Evolutionary conservation across 2,113 vertebrate genomes (phyloP).

Genomic region (Rallus limicola): DNA sequence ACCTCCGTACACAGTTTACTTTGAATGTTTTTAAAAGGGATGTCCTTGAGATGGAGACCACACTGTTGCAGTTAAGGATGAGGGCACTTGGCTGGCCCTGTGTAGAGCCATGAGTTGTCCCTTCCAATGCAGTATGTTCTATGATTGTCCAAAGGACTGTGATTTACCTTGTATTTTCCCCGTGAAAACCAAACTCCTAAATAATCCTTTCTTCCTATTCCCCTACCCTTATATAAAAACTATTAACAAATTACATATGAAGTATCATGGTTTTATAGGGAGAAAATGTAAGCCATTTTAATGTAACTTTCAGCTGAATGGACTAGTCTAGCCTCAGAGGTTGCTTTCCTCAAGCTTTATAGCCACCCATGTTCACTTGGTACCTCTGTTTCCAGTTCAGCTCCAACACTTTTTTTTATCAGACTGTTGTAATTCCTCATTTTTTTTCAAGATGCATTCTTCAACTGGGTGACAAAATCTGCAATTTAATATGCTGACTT

Average conservation of each 20-base stretch:
- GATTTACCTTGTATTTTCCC: background rate
- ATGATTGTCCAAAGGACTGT: background rate
- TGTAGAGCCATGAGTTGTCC: too few relatives aligned
- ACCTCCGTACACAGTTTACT: background rate
- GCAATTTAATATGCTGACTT: background rate
- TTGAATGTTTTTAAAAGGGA: background rate
- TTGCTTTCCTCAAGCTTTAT: background rate
- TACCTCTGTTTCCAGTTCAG: background rate
- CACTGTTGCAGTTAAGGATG: background rate
- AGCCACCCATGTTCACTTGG: background rate
- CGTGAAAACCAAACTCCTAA: background rate
- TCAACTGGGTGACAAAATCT: background rate
- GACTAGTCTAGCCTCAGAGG: background rate
- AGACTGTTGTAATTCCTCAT: background rate
- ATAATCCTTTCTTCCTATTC: background rate
- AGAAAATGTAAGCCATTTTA: background rate
- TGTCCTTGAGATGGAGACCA: background rate
- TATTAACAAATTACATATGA: background rate
- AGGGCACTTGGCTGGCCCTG: too few relatives aligned
- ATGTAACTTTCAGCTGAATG: background rate
- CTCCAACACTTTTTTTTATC: background rate
- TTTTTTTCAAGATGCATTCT: background rate
- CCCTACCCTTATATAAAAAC: background rate
- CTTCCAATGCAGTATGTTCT: too few relatives aligned
- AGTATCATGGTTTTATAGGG: background rate